Conservation (phyloP, 2,888 invertebrate species). For the Calameuta filiformis region DNA sequence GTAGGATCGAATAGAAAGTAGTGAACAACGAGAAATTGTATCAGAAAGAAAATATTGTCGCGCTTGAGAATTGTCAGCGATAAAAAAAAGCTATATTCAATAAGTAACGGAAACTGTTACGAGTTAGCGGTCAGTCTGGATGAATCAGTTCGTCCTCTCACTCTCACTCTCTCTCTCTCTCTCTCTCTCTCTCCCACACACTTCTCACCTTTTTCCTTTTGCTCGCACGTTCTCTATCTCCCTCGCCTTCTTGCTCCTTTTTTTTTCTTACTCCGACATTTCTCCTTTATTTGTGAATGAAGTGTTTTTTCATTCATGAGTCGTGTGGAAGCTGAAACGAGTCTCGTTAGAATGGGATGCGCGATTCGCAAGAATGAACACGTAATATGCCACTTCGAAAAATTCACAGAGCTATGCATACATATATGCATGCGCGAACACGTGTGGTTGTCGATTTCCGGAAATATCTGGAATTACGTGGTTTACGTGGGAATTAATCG, state of each 20-base stretch:
- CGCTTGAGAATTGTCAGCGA: not conserved
- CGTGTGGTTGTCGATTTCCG: not conserved
- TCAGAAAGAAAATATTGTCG: not conserved
- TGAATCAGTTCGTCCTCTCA: not conserved
- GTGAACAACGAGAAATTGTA: not conserved
- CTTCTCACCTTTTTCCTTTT: conserved; percentile 9
- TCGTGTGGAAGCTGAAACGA: conserved; percentile 1
- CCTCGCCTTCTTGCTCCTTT: conserved; percentile 7
- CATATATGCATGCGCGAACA: conserved; percentile 6
- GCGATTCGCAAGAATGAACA: not conserved
- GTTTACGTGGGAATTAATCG: not conserved
- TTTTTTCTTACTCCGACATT: conserved; percentile 19
- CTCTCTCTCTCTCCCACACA: too few species aligned
- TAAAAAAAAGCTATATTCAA: not conserved
- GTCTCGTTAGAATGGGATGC: conserved; percentile 8
- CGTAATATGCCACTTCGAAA: not conserved
- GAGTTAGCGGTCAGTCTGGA: not conserved
- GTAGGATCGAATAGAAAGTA: not conserved
- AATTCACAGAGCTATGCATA: not conserved
- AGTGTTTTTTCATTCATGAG: conserved; percentile 24
- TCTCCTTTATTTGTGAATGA: conserved; percentile 16
- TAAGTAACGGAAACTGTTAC: not conserved
- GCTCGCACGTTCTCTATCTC: conserved; percentile 11
- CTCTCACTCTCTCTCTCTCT: not conserved
- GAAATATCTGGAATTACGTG: not conserved